Conservation (phyloP, 2,113 vertebrate species). For the Chloropsis hardwickii region DNA sequence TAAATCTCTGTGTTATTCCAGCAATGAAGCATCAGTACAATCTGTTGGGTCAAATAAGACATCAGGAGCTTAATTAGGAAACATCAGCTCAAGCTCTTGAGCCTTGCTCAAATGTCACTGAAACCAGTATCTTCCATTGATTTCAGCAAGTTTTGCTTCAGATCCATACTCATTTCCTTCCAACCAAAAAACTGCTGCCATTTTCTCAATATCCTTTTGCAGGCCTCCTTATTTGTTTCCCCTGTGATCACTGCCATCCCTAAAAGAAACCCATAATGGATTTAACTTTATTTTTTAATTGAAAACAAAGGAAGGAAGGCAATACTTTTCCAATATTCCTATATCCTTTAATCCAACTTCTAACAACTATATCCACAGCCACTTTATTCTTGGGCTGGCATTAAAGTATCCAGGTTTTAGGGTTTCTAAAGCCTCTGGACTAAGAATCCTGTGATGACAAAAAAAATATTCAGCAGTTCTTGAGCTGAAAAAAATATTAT, state of each 20-base stretch:
- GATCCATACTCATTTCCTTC: conserved; percentile 7
- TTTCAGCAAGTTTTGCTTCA: neutral
- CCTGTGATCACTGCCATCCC: neutral
- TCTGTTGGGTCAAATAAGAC: neutral
- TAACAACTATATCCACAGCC: neutral
- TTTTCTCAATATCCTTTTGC: neutral
- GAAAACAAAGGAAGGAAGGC: neutral
- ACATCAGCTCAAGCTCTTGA: neutral
- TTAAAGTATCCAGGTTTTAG: neutral
- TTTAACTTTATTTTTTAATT: neutral
- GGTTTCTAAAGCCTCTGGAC: neutral
- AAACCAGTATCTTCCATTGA: neutral
- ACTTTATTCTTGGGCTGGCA: neutral
- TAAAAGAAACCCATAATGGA: neutral
- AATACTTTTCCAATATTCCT: neutral
- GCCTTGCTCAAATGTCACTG: neutral
- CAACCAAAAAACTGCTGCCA: neutral
- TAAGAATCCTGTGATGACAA: neutral
- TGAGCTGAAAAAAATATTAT: neutral
- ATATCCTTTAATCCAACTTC: neutral
- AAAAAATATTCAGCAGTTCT: neutral
- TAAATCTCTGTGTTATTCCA: neutral
- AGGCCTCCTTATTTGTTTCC: neutral
- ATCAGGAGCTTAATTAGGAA: neutral
- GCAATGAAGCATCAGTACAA: neutral